Percentiles rank a stretch among this genome's conserved stretches.
Conservation (phyloP, 2,113 vertebrate genomes). For the Neogale vison region DNA sequence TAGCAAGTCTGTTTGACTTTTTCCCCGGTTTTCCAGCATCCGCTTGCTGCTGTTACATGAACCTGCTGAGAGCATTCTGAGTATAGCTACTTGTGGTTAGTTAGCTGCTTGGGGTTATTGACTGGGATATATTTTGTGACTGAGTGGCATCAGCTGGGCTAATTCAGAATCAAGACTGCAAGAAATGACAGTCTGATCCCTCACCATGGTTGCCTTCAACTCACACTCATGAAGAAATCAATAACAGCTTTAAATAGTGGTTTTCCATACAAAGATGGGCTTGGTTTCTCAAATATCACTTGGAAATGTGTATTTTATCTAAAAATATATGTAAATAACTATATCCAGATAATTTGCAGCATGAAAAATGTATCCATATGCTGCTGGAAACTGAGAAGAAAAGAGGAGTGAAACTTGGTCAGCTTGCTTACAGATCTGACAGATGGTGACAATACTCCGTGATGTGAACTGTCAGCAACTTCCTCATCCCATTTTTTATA, state of each 20-base stretch:
- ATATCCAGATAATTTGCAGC: not conserved
- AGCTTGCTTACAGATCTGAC: not conserved
- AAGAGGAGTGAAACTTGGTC: not conserved
- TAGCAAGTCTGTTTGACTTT: not conserved
- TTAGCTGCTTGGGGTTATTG: not conserved
- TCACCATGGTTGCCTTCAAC: not conserved
- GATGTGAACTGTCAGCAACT: not conserved
- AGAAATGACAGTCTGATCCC: not conserved
- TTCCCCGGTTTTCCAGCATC: not conserved
- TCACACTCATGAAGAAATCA: not conserved
- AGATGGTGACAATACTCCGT: not conserved
- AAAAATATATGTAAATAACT: slow-evolving; percentile 36
- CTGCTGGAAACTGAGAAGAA: not conserved
- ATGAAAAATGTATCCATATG: slow-evolving; percentile 21
- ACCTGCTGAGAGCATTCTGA: not conserved
- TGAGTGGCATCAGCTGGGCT: not conserved
- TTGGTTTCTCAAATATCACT: slow-evolving; percentile 16
- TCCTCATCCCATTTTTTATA: not conserved
- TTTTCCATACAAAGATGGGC: slow-evolving; percentile 37
- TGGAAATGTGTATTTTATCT: slow-evolving; percentile 22
- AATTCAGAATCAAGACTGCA: slow-evolving; percentile 24
- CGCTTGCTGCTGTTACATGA: not conserved
- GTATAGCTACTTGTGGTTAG: not conserved
- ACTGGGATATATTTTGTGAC: slow-evolving; percentile 26
- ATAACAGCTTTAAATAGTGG: not conserved